A percentile compares a stretch with the other conserved stretches of the same genome.
These are phyloP conservation scores for Vulpes vulpes DNA, from an alignment of 2,113 vertebrate species.

Conservation along the genomic window DNA sequence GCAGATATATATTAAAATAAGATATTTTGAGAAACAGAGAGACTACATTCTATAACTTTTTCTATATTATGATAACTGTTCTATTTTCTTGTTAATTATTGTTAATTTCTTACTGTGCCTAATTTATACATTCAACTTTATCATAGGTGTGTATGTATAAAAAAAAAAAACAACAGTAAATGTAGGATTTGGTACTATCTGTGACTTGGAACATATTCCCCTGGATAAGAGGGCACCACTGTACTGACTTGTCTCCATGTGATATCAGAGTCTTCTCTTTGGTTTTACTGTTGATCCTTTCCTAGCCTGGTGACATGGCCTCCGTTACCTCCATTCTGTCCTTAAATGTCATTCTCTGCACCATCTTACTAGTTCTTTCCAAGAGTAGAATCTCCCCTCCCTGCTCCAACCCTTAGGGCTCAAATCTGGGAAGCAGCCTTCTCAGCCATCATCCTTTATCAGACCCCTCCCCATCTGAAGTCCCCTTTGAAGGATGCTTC, in stretches of 20 bases:
- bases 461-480: not conserved
- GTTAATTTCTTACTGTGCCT: not conserved
- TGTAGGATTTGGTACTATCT: not conserved
- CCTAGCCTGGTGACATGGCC: too few relatives aligned
- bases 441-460: not conserved
- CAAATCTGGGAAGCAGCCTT: not conserved
- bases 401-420: not conserved
- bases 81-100: not conserved
- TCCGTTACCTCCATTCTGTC: not conserved
- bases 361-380: not conserved
- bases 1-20: not conserved
- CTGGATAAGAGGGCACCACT: not conserved
- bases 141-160: not conserved
- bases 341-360: not conserved
- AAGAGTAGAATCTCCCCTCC: not conserved
- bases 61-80: not conserved
- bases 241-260: rapidly evolving
- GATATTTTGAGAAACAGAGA: not conserved
- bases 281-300: not conserved
- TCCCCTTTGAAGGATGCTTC: not conserved
- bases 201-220: not conserved
- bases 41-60: not conserved
- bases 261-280: too few relatives aligned
- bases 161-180: not conserved
- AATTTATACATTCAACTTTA: not conserved